Percentiles rank a stretch among this genome's conserved stretches.
phyloP scores from a whole-genome alignment of 1,140 invertebrate species.

The Microplitis mediator region DNA sequence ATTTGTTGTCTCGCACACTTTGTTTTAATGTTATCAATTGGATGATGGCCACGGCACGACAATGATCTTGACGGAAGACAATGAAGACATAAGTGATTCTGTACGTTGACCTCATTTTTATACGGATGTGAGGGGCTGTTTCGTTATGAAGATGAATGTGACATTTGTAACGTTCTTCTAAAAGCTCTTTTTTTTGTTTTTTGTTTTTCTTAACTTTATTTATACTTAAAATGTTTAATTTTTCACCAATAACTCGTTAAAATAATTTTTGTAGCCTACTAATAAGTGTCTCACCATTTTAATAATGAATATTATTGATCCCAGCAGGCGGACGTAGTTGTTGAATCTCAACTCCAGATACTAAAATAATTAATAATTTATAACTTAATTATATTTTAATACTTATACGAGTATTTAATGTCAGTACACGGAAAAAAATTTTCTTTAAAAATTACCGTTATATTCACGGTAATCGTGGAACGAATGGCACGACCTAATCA shows the following conservation, averaged over 20 bases:
- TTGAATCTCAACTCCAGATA: conserved; percentile 77
- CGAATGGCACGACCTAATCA: no score
- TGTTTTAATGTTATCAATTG: neutral
- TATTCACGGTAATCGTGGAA: no score
- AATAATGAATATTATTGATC: conserved; percentile 70
- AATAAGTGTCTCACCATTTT: conserved; percentile 59
- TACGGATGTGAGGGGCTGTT: neutral
- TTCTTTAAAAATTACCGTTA: no score
- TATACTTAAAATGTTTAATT: neutral
- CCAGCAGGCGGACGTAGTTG: conserved; percentile 67
- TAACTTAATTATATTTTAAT: no score
- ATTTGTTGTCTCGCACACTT: conserved; percentile 3
- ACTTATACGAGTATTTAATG: no score
- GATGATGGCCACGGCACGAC: neutral
- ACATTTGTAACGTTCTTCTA: neutral
- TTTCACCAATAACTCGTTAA: neutral
- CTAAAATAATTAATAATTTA: conserved; percentile 54
- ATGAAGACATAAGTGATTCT: neutral
- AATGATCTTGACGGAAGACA: conserved; percentile 1
- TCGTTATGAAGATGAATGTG: conserved; percentile 1
- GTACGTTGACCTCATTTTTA: neutral
- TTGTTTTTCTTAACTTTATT: no score
- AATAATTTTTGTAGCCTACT: neutral
- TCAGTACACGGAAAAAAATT: no score
- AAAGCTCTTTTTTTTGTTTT: neutral